Conservation (phyloP, 1,140 invertebrate genomes). For the Cepaea nemoralis region DNA sequence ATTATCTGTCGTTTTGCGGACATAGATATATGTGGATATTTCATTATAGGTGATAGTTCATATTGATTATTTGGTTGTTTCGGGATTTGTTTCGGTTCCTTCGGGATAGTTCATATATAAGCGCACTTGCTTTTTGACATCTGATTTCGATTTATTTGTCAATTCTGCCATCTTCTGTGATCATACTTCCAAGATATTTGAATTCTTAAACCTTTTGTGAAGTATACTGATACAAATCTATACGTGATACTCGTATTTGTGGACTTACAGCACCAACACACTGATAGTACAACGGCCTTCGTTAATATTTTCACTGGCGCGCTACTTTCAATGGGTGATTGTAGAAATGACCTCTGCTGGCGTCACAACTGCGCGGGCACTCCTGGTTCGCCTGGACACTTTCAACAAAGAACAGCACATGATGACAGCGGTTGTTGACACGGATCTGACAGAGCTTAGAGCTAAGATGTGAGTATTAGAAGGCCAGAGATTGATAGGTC, state of each 20-base stretch:
- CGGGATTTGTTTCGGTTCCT: too few species aligned
- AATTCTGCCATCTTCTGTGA: too few species aligned
- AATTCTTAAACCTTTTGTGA: too few species aligned
- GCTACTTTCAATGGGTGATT: conserved; percentile 42
- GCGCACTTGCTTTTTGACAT: too few species aligned
- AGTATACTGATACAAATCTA: too few species aligned
- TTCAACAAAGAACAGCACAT: conserved; percentile 38
- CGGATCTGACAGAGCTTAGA: background rate
- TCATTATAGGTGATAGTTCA: too few species aligned
- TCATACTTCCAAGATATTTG: too few species aligned
- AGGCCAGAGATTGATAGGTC: background rate
- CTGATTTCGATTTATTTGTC: too few species aligned
- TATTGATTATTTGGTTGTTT: too few species aligned
- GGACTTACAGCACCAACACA: conserved; percentile 19
- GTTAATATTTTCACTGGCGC: background rate
- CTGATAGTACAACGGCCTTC: background rate
- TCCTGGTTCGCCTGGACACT: conserved; percentile 35
- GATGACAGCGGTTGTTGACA: background rate
- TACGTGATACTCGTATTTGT: background rate
- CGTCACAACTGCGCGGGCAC: conserved; percentile 1
- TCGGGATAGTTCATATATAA: too few species aligned
- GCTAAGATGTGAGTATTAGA: conserved; percentile 20
- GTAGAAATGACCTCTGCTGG: background rate
- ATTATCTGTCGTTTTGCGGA: too few species aligned
- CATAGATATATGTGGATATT: too few species aligned